Percentiles rank a stretch among this genome's conserved stretches.
phyloP scores from a whole-genome alignment of 2,888 invertebrate species.

The Ligdia adustata region DNA sequence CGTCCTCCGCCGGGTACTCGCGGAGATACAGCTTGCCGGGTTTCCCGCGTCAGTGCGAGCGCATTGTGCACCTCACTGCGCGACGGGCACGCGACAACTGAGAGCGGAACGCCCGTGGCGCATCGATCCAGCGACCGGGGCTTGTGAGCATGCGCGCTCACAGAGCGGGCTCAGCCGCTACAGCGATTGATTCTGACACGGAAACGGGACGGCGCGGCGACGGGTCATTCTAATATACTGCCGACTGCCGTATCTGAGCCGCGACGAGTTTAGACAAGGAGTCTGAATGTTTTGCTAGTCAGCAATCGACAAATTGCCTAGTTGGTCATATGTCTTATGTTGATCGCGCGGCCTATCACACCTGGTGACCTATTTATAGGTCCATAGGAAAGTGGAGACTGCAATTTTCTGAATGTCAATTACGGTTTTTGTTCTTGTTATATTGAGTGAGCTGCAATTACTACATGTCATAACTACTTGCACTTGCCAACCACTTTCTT shows the following conservation, averaged over 20 bases:
- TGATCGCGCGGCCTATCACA: no score
- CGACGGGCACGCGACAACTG: slow-evolving; percentile 82
- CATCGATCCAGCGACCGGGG: slow-evolving; percentile 63
- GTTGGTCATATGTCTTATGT: no score
- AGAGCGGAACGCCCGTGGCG: slow-evolving; percentile 56
- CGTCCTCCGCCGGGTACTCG: slow-evolving; percentile 82
- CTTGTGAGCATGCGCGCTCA: slow-evolving; percentile 55
- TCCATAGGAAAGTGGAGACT: no score
- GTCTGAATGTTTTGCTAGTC: no score
- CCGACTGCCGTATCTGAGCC: neutral
- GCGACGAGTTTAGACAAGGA: no score
- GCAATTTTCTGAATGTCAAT: no score
- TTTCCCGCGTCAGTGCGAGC: slow-evolving; percentile 77
- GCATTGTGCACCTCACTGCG: slow-evolving; percentile 72
- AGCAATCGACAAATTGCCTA: no score
- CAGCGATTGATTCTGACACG: slow-evolving; percentile 52
- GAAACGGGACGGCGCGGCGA: slow-evolving; percentile 6
- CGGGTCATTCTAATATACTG: neutral
- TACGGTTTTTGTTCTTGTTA: no score
- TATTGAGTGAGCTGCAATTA: no score
- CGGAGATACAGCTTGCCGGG: slow-evolving; percentile 82
- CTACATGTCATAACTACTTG: no score
- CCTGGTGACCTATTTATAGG: no score
- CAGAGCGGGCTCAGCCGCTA: slow-evolving; percentile 55
- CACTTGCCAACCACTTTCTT: no score